These are phyloP conservation scores for Laticauda colubrina DNA, from an alignment of 2,113 vertebrate genomes.

Conservation along the genomic window DNA sequence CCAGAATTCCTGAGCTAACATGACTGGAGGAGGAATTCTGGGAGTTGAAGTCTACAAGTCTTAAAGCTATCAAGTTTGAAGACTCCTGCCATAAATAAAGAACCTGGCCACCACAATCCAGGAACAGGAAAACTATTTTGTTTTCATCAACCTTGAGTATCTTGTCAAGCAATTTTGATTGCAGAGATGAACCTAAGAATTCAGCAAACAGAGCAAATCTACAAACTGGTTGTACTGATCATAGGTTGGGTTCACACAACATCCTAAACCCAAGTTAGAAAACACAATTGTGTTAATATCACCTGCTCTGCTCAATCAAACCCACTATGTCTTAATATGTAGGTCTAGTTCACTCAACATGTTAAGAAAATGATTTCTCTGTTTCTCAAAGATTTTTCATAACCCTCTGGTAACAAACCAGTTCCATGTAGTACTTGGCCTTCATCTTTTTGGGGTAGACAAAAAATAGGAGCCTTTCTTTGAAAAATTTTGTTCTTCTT, in stretches of 20 bases:
- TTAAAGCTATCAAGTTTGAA: no score
- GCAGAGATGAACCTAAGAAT: not conserved
- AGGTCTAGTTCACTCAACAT: not conserved
- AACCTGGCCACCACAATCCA: not conserved
- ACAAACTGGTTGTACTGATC: not conserved
- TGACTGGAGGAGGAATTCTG: no score
- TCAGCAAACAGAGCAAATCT: not conserved
- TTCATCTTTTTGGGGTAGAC: not conserved
- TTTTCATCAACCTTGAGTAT: not conserved
- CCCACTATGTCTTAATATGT: not conserved
- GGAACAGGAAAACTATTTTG: not conserved
- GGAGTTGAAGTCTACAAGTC: no score
- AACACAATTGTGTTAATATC: not conserved
- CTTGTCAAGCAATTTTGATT: not conserved
- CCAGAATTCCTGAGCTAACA: no score
- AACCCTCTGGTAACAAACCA: not conserved
- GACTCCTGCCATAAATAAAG: not conserved
- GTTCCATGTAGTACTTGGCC: not conserved
- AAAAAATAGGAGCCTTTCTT: not conserved
- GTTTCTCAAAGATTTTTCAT: not conserved
- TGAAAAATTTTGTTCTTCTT: not conserved
- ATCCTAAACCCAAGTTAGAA: not conserved
- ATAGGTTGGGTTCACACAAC: not conserved
- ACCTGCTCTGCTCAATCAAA: not conserved
- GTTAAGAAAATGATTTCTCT: not conserved